A percentile compares a stretch with the other conserved stretches of the same genome.
Evolutionary conservation across 2,113 vertebrate genomes (phyloP).

Genomic region (Romanogobio albipinnatus): DNA sequence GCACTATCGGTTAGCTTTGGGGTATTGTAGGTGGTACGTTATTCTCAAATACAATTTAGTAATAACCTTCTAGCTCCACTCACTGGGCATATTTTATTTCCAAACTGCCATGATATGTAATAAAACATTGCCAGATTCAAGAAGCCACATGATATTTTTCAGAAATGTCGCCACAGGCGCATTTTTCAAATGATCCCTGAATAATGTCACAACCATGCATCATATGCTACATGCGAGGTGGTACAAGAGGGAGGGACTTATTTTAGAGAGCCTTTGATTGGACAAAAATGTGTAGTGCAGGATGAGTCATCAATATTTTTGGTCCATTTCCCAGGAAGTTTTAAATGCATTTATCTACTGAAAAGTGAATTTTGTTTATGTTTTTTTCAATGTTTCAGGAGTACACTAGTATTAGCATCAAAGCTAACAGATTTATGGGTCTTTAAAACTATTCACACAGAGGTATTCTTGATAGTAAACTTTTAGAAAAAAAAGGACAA

Average conservation of each 20-base stretch:
- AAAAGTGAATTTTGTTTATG: not conserved
- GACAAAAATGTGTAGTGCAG: not conserved
- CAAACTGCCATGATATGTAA: too few species aligned
- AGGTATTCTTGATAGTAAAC: not conserved
- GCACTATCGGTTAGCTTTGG: not conserved
- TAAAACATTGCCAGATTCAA: not conserved
- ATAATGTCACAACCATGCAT: not conserved
- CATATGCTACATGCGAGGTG: not conserved
- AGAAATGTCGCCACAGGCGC: not conserved
- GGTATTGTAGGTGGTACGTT: not conserved
- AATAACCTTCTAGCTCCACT: not conserved
- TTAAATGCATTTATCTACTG: not conserved
- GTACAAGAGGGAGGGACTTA: not conserved
- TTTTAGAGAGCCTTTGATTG: not conserved
- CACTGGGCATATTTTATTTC: too few species aligned
- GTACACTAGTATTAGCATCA: not conserved
- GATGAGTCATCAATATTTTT: not conserved
- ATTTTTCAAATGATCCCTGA: too few species aligned
- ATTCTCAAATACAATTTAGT: not conserved
- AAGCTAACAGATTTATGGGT: not conserved
- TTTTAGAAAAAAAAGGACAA: constrained; percentile 2
- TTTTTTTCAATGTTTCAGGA: not conserved
- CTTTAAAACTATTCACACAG: not conserved
- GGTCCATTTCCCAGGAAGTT: not conserved
- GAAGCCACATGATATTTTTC: not conserved